Conservation (phyloP, 2,888 invertebrate genomes). For the Nipponacmea schrenckii region DNA sequence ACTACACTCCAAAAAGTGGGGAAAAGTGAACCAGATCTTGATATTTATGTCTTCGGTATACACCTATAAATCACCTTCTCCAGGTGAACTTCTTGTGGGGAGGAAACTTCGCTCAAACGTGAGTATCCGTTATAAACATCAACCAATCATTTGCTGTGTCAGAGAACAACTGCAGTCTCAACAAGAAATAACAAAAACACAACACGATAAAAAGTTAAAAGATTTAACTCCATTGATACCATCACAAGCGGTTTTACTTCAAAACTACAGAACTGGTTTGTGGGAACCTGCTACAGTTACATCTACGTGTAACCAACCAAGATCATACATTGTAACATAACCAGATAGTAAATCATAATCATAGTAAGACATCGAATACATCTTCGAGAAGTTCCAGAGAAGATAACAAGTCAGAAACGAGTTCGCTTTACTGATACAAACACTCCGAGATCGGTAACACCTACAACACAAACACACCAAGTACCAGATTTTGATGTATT, state of each 20-base stretch:
- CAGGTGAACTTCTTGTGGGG: slow-evolving; percentile 16
- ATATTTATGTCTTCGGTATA: not conserved
- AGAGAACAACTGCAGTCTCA: not conserved
- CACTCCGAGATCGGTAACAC: too few relatives aligned
- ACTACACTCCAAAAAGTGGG: not conserved
- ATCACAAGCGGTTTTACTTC: not conserved
- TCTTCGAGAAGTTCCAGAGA: not conserved
- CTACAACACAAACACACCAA: not conserved
- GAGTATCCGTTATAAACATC: not conserved
- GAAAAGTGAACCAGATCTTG: slow-evolving; percentile 8
- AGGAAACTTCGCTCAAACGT: slow-evolving; percentile 6
- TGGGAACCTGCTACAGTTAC: slow-evolving; percentile 3
- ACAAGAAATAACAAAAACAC: not conserved
- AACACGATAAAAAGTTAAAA: not conserved
- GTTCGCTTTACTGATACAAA: not conserved
- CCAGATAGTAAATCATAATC: not conserved
- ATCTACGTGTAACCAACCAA: slow-evolving; percentile 2
- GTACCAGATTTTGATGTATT: not conserved
- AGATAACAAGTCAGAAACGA: not conserved
- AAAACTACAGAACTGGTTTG: slow-evolving; percentile 2
- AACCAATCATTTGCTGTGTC: not conserved
- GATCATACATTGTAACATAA: slow-evolving; percentile 5
- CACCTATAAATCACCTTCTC: not conserved
- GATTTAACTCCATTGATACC: not conserved
- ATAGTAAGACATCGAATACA: not conserved